Percentiles rank a stretch among this genome's conserved stretches.
Evolutionary conservation across 2,797 vertebrate species (phyloP).

Genomic region (Todus mexicanus): DNA sequence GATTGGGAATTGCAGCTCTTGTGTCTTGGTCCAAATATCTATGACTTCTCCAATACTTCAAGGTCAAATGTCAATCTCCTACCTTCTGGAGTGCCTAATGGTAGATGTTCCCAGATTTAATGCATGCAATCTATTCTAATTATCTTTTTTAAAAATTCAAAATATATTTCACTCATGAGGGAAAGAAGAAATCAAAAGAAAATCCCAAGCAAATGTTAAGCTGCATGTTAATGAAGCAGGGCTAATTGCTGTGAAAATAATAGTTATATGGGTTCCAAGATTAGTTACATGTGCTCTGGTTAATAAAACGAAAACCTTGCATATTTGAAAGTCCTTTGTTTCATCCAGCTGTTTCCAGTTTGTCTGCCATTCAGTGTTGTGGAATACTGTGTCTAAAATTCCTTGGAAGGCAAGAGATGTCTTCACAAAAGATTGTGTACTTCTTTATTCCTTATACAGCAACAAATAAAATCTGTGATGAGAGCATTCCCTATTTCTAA

Average conservation of each 20-base stretch:
- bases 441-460: neutral
- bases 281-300: slow-evolving; percentile 25
- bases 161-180: neutral
- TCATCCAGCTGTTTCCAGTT: slow-evolving; percentile 17
- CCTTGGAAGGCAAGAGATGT: neutral
- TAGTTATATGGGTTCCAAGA: slow-evolving; percentile 26
- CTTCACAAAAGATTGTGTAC: neutral
- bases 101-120: neutral
- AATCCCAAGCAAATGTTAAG: slow-evolving; percentile 13
- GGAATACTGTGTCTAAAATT: neutral
- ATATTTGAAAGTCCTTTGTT: slow-evolving; percentile 11
- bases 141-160: neutral
- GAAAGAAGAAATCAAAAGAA: neutral
- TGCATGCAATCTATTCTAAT: slow-evolving; percentile 10
- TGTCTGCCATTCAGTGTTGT: neutral
- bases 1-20: neutral
- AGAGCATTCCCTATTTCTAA: neutral
- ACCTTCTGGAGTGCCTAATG: neutral
- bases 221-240: slow-evolving; percentile 28
- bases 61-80: neutral
- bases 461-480: neutral
- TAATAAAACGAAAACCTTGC: slow-evolving; percentile 37
- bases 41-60: neutral
- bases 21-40: neutral
- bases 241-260: slow-evolving; percentile 42